Percentiles rank a stretch among this genome's conserved stretches.
phyloP scores from a whole-genome alignment of 2,113 vertebrate genomes.

The Platysternon megacephalum region DNA sequence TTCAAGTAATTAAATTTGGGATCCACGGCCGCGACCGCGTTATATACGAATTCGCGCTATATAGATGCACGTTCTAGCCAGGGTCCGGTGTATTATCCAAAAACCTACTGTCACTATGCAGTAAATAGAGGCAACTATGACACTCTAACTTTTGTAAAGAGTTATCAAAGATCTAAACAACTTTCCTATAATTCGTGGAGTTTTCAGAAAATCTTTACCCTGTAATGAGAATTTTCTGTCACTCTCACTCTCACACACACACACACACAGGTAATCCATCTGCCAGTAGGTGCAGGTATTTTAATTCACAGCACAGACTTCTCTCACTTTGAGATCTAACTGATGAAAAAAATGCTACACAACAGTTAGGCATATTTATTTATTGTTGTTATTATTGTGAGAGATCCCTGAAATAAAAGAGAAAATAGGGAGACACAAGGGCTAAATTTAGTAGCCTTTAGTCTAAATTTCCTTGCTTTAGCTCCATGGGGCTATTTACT shows the following conservation, averaged over 20 bases:
- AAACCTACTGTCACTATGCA: not conserved
- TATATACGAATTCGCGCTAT: too few relatives aligned
- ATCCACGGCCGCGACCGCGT: too few relatives aligned
- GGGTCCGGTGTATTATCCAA: not conserved
- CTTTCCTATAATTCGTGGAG: not conserved
- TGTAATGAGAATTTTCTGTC: not conserved
- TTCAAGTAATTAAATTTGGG: too few relatives aligned
- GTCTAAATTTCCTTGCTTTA: not conserved
- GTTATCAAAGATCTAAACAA: not conserved
- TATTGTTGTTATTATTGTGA: not conserved
- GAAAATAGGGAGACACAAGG: not conserved
- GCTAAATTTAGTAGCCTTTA: not conserved
- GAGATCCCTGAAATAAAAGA: too few relatives aligned
- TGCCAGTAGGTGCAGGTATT: too few relatives aligned
- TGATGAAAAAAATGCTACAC: not conserved
- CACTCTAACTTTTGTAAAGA: fast-evolving
- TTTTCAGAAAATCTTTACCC: fast-evolving
- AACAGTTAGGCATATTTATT: not conserved
- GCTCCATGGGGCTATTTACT: not conserved
- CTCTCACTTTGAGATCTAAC: not conserved
- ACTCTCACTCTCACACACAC: too few relatives aligned
- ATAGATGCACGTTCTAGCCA: too few relatives aligned
- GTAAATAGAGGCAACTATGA: not conserved
- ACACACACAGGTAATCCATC: too few relatives aligned
- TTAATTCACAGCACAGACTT: not conserved